Percentiles rank a stretch among this genome's conserved stretches.
Evolutionary conservation across 2,888 invertebrate genomes (phyloP).

Genomic region (Liodrosophila aerea): DNA sequence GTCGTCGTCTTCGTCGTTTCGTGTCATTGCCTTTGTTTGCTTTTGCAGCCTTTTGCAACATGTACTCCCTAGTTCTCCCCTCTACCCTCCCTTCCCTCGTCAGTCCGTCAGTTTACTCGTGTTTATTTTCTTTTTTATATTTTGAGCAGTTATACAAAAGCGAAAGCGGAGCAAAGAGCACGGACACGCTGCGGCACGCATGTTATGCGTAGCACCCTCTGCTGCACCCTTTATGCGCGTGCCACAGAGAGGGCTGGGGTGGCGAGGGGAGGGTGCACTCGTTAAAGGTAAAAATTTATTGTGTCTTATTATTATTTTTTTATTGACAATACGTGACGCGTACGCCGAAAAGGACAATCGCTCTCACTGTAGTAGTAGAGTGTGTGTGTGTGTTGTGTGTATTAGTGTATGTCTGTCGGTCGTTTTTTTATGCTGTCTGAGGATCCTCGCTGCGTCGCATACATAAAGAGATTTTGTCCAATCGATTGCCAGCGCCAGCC

Average conservation of each 20-base stretch:
- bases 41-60: conserved; percentile 47
- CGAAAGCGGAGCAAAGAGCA: conserved; percentile 49
- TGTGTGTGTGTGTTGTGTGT: conserved; percentile 17
- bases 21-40: conserved; percentile 78
- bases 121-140: conserved; percentile 72
- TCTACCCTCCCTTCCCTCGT: conserved; percentile 2
- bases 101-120: conserved; percentile 25
- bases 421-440: conserved; percentile 21
- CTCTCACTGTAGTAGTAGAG: conserved; percentile 20
- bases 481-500: conserved; percentile 65
- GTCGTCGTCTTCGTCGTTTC: conserved; percentile 61
- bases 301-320: conserved; percentile 81
- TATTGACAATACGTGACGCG: conserved; percentile 81
- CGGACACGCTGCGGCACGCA: conserved; percentile 50
- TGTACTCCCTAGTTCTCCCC: not conserved
- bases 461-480: conserved; percentile 67
- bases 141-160: conserved; percentile 62
- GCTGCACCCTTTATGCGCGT: conserved; percentile 4
- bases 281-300: conserved; percentile 80
- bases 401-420: conserved; percentile 6
- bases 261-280: conserved; percentile 31
- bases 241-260: conserved; percentile 1
- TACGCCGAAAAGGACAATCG: conserved; percentile 61
- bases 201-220: conserved; percentile 18
- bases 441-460: conserved; percentile 53